Evolutionary conservation across 2,888 invertebrate species (phyloP).

Genomic region (Tridacna crocea): DNA sequence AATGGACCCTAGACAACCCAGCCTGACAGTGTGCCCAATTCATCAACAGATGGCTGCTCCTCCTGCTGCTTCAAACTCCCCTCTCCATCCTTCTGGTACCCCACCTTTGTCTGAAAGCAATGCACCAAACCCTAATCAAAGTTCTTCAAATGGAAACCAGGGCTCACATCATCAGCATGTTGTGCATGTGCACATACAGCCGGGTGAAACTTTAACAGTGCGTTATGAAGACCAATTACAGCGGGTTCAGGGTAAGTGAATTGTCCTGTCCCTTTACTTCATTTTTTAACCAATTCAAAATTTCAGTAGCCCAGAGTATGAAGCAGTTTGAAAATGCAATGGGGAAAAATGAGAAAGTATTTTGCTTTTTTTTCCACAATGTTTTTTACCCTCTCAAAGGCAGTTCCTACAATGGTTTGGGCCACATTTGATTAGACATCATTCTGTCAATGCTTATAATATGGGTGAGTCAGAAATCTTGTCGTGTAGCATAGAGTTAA

Average conservation of each 20-base stretch:
- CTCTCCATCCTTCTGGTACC: conserved; percentile 36
- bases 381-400: not conserved
- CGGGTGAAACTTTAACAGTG: conserved; percentile 91
- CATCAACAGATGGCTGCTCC: conserved; percentile 18
- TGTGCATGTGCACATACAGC: conserved; percentile 90
- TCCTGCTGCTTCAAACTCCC: conserved; percentile 26
- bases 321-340: not conserved
- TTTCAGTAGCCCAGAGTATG: too few relatives aligned
- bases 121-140: conserved; percentile 55
- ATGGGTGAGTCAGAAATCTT: not conserved
- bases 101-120: conserved; percentile 62
- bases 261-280: too few relatives aligned
- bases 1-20: conserved; percentile 22
- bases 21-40: conserved; percentile 3
- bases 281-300: too few relatives aligned
- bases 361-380: not conserved
- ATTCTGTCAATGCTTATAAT: not conserved
- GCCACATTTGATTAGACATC: not conserved
- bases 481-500: not conserved
- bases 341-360: not conserved
- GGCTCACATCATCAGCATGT: conserved; percentile 86
- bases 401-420: not conserved
- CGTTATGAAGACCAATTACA: conserved; percentile 91
- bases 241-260: conserved; percentile 89
- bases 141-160: conserved; percentile 54